Evolutionary conservation across 2,888 invertebrate genomes (phyloP), one percentile per base, ranked within the genome.

Genomic region (Nemapogon koenigi): DNA sequence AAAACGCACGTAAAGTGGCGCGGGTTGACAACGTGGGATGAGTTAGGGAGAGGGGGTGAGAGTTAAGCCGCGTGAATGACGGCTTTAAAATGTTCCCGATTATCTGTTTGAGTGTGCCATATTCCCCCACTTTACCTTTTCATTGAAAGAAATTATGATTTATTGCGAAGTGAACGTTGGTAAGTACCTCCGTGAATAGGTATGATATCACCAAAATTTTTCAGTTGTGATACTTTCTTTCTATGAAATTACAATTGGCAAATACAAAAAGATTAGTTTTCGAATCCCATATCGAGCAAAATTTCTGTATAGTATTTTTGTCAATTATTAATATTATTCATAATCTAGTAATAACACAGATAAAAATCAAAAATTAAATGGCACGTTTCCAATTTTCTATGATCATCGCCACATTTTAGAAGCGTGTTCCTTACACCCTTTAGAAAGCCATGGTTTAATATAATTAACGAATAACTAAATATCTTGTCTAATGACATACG

Each of bases 1-100:
- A 78, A 76, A 76, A 76, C 75, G 76, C 75, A 75, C 75, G 72
- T 73, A 72, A 71, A 75, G 73, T 65, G 63, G 59, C 59, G 52
- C 55, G 46, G 44, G 44, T 46, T 39, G 41, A 14, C 31, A 17
- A 11, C 27, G 35, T 37, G 22, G 43, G 50, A 47, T 49, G 43
- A 41, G 39, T 32, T 37, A 18, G 43, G 50, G 48, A 49, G 43
- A 41, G 39, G 30, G 48, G 41, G 46, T n/a, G n/a, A n/a, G 49
- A 42, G 57, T 62, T 73, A 73, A 76, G 76, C 72, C 65, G 37
- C 32, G 32, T 25, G 31, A 40, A 37, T 37, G 40, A 40, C 37
- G 59, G 72, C 68, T 75, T 72, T 72, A 70, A 72, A 75, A 71
- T 66, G 64, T 62, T 59, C 63, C 71, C 64, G 75, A 69, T 76